phyloP scores from a whole-genome alignment of 2,888 invertebrate species.

The Ceraclea dissimilis region DNA sequence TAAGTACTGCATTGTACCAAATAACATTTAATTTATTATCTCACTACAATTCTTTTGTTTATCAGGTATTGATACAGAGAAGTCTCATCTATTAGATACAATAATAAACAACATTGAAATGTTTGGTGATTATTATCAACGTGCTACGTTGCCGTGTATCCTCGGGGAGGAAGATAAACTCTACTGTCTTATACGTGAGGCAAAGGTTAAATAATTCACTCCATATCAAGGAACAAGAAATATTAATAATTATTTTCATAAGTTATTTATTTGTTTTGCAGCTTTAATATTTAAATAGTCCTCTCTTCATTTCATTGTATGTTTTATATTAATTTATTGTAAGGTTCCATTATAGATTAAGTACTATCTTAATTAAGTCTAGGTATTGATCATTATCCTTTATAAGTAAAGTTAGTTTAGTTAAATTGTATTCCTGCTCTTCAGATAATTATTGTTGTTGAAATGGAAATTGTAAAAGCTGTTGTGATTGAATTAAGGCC shows the following conservation, averaged over 20 bases:
- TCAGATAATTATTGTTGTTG: no score
- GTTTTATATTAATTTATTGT: no score
- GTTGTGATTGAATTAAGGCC: conserved; percentile 54
- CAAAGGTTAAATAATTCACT: conserved; percentile 2
- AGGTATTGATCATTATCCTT: no score
- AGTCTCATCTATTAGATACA: conserved; percentile 77
- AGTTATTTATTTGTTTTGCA: neutral
- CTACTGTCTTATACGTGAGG: conserved; percentile 36
- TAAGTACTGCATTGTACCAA: no score
- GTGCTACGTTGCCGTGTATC: conserved; percentile 72
- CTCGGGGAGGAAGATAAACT: conserved; percentile 69
- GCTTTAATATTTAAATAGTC: neutral
- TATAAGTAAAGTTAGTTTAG: no score
- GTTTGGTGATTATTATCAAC: conserved; percentile 74
- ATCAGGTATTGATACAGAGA: conserved; percentile 71
- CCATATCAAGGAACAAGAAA: neutral
- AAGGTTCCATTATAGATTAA: no score
- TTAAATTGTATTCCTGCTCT: no score
- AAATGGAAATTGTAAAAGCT: conserved; percentile 34
- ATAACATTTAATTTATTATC: no score
- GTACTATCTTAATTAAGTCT: no score
- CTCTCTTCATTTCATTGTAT: neutral
- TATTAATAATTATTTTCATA: neutral
- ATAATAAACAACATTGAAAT: conserved; percentile 88
- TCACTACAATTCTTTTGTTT: no score